Evolutionary conservation across 2,113 vertebrate genomes (phyloP).

Genomic region (Neoarius graeffei): DNA sequence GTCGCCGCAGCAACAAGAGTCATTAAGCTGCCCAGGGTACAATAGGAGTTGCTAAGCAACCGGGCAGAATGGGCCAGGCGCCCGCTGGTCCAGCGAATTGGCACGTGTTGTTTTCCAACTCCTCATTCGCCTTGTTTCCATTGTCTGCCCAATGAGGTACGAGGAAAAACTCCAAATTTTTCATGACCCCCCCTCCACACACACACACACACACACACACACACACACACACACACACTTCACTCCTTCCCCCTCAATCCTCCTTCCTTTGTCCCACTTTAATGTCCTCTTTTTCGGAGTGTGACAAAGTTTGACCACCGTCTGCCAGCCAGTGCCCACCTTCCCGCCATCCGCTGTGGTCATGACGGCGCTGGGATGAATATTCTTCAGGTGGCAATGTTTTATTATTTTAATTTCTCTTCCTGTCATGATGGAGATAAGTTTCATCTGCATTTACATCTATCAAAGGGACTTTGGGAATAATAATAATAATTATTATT

Average conservation of each 20-base stretch:
- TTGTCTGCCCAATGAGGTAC: constrained; percentile 63
- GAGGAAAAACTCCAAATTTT: constrained; percentile 55
- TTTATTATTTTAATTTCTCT: neutral
- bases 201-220: too few species aligned
- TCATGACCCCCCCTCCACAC: constrained; percentile 32
- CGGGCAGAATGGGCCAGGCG: constrained; percentile 62
- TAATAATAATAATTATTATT: constrained; percentile 2
- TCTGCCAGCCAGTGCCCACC: constrained; percentile 22
- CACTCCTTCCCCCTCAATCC: constrained; percentile 10
- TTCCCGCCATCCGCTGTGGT: neutral
- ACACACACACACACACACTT: neutral
- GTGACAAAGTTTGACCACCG: constrained; percentile 41
- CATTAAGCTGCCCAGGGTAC: constrained; percentile 71
- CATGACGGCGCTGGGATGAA: neutral
- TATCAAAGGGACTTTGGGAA: neutral
- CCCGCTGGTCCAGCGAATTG: constrained; percentile 68
- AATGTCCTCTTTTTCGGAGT: constrained; percentile 50
- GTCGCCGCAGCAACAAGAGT: constrained; percentile 70
- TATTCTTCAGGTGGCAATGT: neutral
- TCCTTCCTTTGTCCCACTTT: constrained; percentile 46
- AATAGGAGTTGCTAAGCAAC: constrained; percentile 74
- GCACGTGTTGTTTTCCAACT: constrained; percentile 52
- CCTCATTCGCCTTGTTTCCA: constrained; percentile 57
- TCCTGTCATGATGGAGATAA: neutral
- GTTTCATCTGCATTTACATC: neutral